These are phyloP conservation scores for Chrysomallon squamiferum DNA, from an alignment of 1,140 invertebrate genomes.

Conservation along the genomic window DNA sequence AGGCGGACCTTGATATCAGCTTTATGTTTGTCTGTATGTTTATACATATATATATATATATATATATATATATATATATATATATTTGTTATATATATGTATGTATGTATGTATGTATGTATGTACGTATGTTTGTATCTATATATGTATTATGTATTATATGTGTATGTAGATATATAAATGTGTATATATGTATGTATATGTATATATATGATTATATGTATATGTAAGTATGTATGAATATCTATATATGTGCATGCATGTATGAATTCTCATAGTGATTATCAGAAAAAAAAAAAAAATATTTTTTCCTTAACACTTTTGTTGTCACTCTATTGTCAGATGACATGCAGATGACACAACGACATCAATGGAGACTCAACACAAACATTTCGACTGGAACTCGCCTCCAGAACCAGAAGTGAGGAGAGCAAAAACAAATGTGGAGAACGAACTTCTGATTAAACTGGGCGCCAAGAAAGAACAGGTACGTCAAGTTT, in stretches of 20 bases:
- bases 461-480: conserved; percentile 21
- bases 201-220: background rate
- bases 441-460: conserved; percentile 20
- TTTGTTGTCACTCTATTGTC: background rate
- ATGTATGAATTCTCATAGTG: background rate
- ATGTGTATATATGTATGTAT: background rate
- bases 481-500: conserved; percentile 10
- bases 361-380: conserved; percentile 5
- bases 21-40: too few relatives aligned
- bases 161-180: background rate
- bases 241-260: background rate
- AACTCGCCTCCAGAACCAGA: conserved; percentile 6
- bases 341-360: background rate
- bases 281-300: background rate
- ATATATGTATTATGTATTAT: background rate
- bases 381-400: background rate
- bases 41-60: too few relatives aligned
- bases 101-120: too few relatives aligned
- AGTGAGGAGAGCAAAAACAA: conserved; percentile 16
- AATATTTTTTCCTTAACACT: background rate
- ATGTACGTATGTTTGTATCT: too few relatives aligned
- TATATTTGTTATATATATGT: background rate
- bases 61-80: too few relatives aligned
- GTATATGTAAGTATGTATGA: too few relatives aligned
- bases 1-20: too few relatives aligned